phyloP scores from a whole-genome alignment of 92 coral and sea anemone species.

The Desmophyllum pertusum region DNA sequence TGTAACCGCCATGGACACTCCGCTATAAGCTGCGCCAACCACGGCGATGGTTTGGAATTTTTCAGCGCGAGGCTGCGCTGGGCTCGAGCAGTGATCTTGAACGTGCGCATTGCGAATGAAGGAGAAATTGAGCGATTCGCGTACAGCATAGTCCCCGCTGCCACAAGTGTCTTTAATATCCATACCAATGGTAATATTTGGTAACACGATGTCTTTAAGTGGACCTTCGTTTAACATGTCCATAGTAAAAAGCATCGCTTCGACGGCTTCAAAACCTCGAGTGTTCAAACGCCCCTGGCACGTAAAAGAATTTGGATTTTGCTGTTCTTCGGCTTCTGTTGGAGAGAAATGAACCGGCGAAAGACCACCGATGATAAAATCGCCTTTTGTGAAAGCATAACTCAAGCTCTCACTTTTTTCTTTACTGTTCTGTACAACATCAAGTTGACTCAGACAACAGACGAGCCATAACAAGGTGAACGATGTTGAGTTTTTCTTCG shows the following conservation, averaged over 20 bases:
- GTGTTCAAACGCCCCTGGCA: conserved; percentile 80
- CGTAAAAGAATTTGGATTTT: conserved; percentile 63
- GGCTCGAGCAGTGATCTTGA: conserved; percentile 58
- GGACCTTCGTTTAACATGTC: conserved; percentile 83
- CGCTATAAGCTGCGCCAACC: conserved; percentile 87
- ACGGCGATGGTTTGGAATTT: conserved; percentile 73
- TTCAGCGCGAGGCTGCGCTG: conserved; percentile 7
- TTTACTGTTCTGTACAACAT: conserved; percentile 11
- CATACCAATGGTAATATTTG: conserved; percentile 86
- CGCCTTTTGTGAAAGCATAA: conserved; percentile 74
- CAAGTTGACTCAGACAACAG: conserved; percentile 1
- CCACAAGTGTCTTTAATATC: conserved; percentile 90
- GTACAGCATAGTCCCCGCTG: conserved; percentile 84
- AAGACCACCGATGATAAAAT: conserved; percentile 85
- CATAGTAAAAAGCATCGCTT: conserved; percentile 86
- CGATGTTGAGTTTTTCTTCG: background rate
- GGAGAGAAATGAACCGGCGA: conserved; percentile 94
- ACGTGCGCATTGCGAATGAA: conserved; percentile 77
- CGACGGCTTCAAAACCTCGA: conserved; percentile 91
- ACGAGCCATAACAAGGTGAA: background rate
- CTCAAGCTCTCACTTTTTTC: conserved; percentile 48
- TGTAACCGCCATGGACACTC: conserved; percentile 90
- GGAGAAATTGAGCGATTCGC: conserved; percentile 84
- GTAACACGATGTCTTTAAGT: conserved; percentile 73
- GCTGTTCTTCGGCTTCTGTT: conserved; percentile 64